phyloP scores from a whole-genome alignment of 2,888 invertebrate species.

The Globia sparganii region DNA sequence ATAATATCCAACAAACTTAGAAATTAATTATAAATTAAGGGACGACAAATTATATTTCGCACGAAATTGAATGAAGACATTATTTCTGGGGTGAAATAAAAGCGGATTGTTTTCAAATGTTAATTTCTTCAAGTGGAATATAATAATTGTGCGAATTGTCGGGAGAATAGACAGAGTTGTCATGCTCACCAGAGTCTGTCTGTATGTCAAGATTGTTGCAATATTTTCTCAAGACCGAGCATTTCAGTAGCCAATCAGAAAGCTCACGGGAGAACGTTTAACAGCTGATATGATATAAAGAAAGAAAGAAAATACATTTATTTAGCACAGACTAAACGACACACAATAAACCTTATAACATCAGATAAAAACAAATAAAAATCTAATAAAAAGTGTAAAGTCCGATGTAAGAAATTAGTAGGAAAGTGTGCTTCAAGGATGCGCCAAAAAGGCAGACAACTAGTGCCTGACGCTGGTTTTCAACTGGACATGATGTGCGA shows the following conservation, averaged over 20 bases:
- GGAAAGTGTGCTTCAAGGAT: too few species aligned
- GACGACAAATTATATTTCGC: conserved; percentile 79
- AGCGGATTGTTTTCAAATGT: conserved; percentile 75
- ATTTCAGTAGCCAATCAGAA: conserved; percentile 19
- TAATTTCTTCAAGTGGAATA: conserved; percentile 72
- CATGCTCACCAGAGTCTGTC: not conserved
- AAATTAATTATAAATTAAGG: conserved; percentile 84
- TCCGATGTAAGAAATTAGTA: too few species aligned
- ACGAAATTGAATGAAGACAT: conserved; percentile 78
- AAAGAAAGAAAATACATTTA: too few species aligned
- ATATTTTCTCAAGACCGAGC: conserved; percentile 11
- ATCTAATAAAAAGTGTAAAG: too few species aligned
- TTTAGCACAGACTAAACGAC: too few species aligned
- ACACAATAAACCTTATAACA: too few species aligned
- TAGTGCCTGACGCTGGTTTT: too few species aligned
- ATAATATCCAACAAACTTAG: conserved; percentile 76
- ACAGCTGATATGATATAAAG: conserved; percentile 4
- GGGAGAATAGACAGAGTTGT: conserved; percentile 14
- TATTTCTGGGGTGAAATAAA: conserved; percentile 75
- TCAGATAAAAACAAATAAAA: too few species aligned
- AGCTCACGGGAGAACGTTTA: not conserved
- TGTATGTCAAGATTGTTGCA: conserved; percentile 6
- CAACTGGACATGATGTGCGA: too few species aligned
- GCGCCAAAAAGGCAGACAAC: too few species aligned
- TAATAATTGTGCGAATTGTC: conserved; percentile 60